Conservation (phyloP, 92 coral and sea anemone genomes). For the Phenganax marumi region DNA sequence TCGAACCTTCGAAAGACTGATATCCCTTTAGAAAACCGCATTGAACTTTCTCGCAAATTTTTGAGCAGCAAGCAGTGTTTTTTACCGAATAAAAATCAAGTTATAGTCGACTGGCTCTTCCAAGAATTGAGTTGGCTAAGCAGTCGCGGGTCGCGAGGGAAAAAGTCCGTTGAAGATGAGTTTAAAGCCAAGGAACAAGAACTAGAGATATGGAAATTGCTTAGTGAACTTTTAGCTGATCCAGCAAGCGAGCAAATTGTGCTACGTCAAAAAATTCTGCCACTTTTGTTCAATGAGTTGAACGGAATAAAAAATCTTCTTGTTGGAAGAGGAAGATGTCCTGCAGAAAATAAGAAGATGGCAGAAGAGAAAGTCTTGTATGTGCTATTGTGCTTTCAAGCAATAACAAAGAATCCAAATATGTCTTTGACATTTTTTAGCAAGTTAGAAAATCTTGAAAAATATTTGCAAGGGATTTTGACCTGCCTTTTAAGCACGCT, state of each 20-base stretch:
- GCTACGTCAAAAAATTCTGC: conserved; percentile 7
- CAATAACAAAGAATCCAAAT: conserved; percentile 2
- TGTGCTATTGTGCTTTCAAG: conserved; percentile 21
- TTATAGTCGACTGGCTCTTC: conserved; percentile 32
- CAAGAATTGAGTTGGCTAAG: background rate
- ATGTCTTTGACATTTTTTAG: conserved; percentile 20
- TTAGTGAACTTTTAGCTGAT: conserved; percentile 7
- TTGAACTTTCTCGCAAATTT: conserved; percentile 20
- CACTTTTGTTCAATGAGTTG: conserved; percentile 16
- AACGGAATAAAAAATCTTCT: background rate
- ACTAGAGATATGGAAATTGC: conserved; percentile 26
- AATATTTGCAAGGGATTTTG: conserved; percentile 16
- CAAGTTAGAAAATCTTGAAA: conserved; percentile 29
- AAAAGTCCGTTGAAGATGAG: background rate
- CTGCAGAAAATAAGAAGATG: background rate
- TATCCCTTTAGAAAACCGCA: conserved; percentile 36
- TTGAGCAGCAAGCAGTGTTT: background rate
- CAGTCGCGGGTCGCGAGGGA: background rate
- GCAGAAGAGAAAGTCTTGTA: background rate
- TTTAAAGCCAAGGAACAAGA: conserved; percentile 1
- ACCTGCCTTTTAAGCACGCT: conserved; percentile 13
- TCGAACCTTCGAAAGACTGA: conserved; percentile 22
- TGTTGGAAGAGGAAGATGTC: background rate
- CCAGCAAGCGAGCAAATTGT: conserved; percentile 18
- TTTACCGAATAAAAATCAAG: conserved; percentile 36